A percentile compares a stretch with the other conserved stretches of the same genome.
phyloP scores from a whole-genome alignment of 2,113 vertebrate species.

The Baryphthengus martii region DNA sequence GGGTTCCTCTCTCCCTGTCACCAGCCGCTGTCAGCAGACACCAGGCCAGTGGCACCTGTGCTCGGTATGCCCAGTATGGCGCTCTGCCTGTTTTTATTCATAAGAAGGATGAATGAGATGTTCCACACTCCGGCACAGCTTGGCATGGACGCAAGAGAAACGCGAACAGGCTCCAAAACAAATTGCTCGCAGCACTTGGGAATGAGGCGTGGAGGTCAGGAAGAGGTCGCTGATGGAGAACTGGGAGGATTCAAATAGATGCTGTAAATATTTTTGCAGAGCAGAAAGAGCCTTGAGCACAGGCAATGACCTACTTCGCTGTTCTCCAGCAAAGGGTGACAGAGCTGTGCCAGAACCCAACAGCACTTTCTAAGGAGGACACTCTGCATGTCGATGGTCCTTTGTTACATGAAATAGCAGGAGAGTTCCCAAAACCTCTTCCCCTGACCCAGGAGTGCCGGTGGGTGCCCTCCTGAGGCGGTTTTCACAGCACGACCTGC shows the following conservation, averaged over 20 bases:
- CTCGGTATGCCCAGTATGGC: not conserved
- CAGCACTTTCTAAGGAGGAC: not conserved
- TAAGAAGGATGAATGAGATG: conserved; percentile 39
- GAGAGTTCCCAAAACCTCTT: not conserved
- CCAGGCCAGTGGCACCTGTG: not conserved
- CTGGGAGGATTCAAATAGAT: conserved; percentile 1
- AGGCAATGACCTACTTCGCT: conserved; percentile 24
- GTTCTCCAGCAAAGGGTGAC: not conserved
- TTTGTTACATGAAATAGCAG: accelerated
- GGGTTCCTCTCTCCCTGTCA: not conserved
- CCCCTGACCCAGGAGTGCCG: not conserved
- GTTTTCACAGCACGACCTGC: not conserved
- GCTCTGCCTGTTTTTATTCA: not conserved
- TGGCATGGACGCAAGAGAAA: conserved; percentile 18
- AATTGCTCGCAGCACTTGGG: not conserved
- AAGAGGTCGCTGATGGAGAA: not conserved
- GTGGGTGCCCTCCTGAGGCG: not conserved
- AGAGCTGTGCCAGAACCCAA: not conserved
- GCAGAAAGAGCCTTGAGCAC: conserved; percentile 15
- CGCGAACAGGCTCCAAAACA: not conserved
- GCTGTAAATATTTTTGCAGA: conserved; percentile 49
- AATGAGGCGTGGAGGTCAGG: not conserved
- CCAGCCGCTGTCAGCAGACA: not conserved
- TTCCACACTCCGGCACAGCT: not conserved
- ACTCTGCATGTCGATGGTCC: not conserved